Evolutionary conservation across 2,888 invertebrate species (phyloP), one percentile per base, ranked within the genome.

Genomic region (Polylopha cassiicola): DNA sequence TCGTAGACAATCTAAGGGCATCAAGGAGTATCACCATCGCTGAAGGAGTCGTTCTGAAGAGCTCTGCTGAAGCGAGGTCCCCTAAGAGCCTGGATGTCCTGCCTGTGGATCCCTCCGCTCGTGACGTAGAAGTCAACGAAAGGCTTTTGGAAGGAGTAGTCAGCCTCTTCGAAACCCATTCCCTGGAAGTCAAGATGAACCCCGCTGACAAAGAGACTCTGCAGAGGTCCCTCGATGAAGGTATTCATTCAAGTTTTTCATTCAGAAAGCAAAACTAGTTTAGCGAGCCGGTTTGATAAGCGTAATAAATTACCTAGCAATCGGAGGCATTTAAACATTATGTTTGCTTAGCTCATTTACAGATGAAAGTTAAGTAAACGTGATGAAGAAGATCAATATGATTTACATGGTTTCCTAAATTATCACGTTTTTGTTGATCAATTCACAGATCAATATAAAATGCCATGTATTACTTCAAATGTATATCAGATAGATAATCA

Each of bases 211-310:
- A 92, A 52, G 87, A 90, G 52, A 91, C 92, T 56, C 87, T 94
- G 68, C 90, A 92, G 63, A 89, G 92, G 51, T 92, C 93, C n/a
- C 82, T 93, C 30, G 94, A 93, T 63, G 94, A 94, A 91, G 93
- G 94, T 93, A 87, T 79, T 49, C 48, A 42, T 33, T 13, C 4
- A 8, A 16, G n/a, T n/a, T 5, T 32, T 18, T 14, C 13, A 37
- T 37, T 31, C 27, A 27, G 4, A 5, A 4, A 9, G 4, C 21
- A 37, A 27, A 42, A 37, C 37, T 22, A 23, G 37, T 28, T 31
- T 11, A 3, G 17, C 20, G n/a, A 7, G 23, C 18, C 18, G 14
- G 8, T 27, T 16, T 32, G 27, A 27, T 27, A 37, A 26, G 21
- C 10, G 10, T 10, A 7, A 27, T 42, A 42, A 42, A 42, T 28